phyloP scores from a whole-genome alignment of 1,140 invertebrate genomes.

The Caenorhabditis remanei region DNA sequence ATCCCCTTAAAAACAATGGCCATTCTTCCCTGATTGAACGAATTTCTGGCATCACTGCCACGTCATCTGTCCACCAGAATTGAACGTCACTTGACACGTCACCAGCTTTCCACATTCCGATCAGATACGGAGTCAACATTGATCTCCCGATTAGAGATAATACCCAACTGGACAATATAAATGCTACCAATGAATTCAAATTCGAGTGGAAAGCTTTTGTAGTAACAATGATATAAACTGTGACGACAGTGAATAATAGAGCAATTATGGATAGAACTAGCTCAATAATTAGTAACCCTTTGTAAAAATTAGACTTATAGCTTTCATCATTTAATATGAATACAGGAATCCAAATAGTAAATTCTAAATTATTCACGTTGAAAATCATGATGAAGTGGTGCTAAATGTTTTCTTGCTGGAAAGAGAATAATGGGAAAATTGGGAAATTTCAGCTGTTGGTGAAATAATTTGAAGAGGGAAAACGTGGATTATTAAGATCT shows the following conservation, averaged over 20 bases:
- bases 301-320: not conserved
- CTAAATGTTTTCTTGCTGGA: not conserved
- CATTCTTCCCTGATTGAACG: not conserved
- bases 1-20: not conserved
- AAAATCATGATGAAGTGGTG: not conserved
- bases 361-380: slow-evolving; percentile 15
- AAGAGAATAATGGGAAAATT: not conserved
- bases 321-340: not conserved
- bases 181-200: not conserved
- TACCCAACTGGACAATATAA: not conserved
- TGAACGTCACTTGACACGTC: not conserved
- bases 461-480: too few relatives aligned
- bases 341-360: not conserved
- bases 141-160: not conserved
- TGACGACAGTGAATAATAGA: not conserved
- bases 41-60: not conserved
- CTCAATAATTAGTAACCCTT: not conserved
- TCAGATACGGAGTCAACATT: slow-evolving; percentile 7
- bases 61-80: slow-evolving; percentile 19
- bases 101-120: not conserved
- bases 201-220: not conserved
- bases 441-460: not conserved
- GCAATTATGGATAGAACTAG: not conserved
- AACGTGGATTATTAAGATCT: too few relatives aligned
- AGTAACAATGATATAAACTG: not conserved